Percentiles rank a stretch among this genome's conserved stretches.
These are phyloP conservation scores for Phenganax stokvisi DNA, from an alignment of 92 coral and sea anemone species.

Conservation along the genomic window DNA sequence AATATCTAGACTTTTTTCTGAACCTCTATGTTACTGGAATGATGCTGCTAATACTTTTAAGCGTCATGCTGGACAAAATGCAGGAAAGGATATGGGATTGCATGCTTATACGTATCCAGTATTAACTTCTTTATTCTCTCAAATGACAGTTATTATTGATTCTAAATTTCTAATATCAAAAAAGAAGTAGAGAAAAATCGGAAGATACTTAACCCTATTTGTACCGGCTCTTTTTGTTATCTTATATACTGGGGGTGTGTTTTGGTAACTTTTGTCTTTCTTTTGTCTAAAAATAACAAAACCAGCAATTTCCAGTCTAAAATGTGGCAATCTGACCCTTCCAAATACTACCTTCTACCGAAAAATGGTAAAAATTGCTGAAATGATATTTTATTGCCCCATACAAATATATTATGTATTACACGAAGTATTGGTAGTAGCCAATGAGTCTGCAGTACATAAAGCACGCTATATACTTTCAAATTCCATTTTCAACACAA, in stretches of 20 bases:
- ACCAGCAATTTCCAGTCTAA: not conserved
- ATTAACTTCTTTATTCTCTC: not conserved
- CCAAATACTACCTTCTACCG: not conserved
- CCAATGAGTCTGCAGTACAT: too few species aligned
- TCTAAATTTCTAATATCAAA: not conserved
- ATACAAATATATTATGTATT: too few species aligned
- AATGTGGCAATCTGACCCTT: not conserved
- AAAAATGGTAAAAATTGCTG: not conserved
- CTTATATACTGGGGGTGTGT: not conserved
- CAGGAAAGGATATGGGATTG: not conserved
- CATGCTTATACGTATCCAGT: not conserved
- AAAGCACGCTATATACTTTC: too few species aligned
- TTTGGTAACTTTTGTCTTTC: not conserved
- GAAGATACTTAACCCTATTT: not conserved
- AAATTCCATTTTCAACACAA: too few species aligned
- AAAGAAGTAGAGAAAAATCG: too few species aligned
- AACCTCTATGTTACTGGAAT: too few species aligned
- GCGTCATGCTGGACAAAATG: too few species aligned
- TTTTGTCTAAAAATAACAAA: constrained; percentile 5
- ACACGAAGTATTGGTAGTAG: too few species aligned
- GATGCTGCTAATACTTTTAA: too few species aligned
- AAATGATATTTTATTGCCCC: too few species aligned
- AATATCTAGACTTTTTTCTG: too few species aligned
- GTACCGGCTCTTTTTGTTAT: not conserved
- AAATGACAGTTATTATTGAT: constrained; percentile 2